Percentiles rank a stretch among this genome's conserved stretches.
These are phyloP conservation scores for Parapristionchus giblindavisi DNA, from an alignment of 2,888 invertebrate species.

Conservation along the genomic window DNA sequence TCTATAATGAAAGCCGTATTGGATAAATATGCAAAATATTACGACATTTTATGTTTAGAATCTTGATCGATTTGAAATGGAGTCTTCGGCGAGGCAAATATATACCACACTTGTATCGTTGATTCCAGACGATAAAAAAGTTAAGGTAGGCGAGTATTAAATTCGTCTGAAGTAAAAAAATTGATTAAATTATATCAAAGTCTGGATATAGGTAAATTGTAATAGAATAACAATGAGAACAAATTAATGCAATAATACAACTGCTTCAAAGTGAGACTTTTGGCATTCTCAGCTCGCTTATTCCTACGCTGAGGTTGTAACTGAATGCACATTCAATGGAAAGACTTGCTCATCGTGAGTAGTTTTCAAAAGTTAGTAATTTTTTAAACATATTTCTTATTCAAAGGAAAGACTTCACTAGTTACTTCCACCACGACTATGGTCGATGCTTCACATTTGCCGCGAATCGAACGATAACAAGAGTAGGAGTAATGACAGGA, in stretches of 20 bases:
- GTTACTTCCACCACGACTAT: constrained; percentile 14
- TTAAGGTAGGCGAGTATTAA: not conserved
- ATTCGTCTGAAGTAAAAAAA: not conserved
- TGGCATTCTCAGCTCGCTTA: constrained; percentile 1
- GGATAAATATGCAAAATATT: too few species aligned
- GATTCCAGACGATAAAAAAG: not conserved
- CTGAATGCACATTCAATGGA: constrained; percentile 23
- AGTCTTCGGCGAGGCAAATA: too few species aligned
- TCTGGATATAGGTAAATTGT: too few species aligned
- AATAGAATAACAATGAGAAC: not conserved
- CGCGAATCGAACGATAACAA: constrained; percentile 17
- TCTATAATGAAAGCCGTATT: too few species aligned
- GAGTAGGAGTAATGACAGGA: constrained; percentile 9
- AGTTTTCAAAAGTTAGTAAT: not conserved
- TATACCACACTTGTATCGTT: not conserved
- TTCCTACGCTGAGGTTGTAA: constrained; percentile 1
- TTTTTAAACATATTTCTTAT: not conserved
- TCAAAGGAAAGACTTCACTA: constrained; percentile 2
- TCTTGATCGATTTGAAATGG: too few species aligned
- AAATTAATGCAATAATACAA: not conserved
- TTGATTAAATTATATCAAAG: not conserved
- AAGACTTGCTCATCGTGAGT: constrained; percentile 12
- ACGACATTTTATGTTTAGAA: too few species aligned
- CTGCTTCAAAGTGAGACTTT: not conserved
- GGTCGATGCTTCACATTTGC: constrained; percentile 20